Evolutionary conservation across 2,797 vertebrate species (phyloP).

Genomic region (Ataeniobius toweri): DNA sequence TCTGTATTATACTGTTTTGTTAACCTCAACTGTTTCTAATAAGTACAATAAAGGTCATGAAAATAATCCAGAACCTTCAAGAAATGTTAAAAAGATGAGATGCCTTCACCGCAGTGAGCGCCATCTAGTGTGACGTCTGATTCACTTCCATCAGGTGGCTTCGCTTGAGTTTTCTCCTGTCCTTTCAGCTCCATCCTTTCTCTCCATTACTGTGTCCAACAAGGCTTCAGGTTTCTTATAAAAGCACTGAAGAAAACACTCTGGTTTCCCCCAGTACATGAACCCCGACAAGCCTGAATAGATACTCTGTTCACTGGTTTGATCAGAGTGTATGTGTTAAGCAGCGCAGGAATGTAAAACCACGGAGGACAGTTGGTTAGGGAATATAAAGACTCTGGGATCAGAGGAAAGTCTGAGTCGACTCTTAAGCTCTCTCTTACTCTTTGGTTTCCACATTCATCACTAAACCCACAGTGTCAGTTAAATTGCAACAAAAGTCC

Average conservation of each 20-base stretch:
- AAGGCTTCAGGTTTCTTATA: conserved; percentile 79
- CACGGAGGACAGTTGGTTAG: conserved; percentile 18
- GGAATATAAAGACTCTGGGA: conserved; percentile 23
- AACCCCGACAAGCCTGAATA: conserved; percentile 79
- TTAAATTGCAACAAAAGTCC: not conserved
- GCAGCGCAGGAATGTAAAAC: conserved; percentile 39
- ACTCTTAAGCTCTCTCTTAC: not conserved
- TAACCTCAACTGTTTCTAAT: not conserved
- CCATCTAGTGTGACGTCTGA: conserved; percentile 5
- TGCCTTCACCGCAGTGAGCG: not conserved
- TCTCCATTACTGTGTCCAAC: conserved; percentile 2
- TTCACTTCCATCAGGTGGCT: not conserved
- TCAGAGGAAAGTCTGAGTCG: conserved; percentile 12
- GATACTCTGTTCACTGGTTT: conserved; percentile 75
- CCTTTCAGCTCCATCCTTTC: conserved; percentile 5
- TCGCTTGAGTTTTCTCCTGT: conserved; percentile 50
- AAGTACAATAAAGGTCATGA: no score
- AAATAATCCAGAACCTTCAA: not conserved
- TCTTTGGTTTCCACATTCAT: not conserved
- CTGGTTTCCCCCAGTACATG: conserved; percentile 80
- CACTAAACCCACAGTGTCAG: no score
- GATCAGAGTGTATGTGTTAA: conserved; percentile 44
- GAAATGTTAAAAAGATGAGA: not conserved
- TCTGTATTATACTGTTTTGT: no score
- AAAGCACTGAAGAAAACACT: conserved; percentile 81